These are phyloP conservation scores for Leuciscus waleckii DNA, from an alignment of 2,797 vertebrate species.

Conservation along the genomic window DNA sequence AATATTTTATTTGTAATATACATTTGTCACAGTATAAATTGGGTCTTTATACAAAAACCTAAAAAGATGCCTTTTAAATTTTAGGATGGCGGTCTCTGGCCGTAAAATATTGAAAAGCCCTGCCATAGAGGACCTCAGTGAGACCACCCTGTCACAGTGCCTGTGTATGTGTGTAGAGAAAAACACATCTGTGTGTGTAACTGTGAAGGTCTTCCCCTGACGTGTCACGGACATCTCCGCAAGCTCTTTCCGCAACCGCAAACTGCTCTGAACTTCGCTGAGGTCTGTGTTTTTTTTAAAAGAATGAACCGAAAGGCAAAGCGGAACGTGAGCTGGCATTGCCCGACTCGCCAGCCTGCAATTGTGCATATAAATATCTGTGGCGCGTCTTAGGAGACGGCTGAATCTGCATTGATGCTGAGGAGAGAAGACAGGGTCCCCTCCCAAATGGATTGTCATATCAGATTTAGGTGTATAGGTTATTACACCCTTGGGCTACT, in stretches of 20 bases:
- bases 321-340: slow-evolving; percentile 75
- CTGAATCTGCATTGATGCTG: slow-evolving; percentile 76
- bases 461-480: slow-evolving; percentile 88
- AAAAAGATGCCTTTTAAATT: neutral
- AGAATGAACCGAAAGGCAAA: slow-evolving; percentile 80
- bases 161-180: slow-evolving; percentile 5
- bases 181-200: slow-evolving; percentile 1
- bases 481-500: slow-evolving; percentile 86
- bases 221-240: slow-evolving; percentile 11
- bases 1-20: neutral
- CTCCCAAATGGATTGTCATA: slow-evolving; percentile 85
- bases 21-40: neutral
- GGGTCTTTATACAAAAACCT: neutral
- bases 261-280: slow-evolving; percentile 68
- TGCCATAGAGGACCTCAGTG: neutral
- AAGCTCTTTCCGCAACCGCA: slow-evolving; percentile 64
- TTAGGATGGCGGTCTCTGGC: neutral
- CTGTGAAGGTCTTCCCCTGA: slow-evolving; percentile 32
- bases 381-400: slow-evolving; percentile 77
- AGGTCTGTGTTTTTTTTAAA: slow-evolving; percentile 72
- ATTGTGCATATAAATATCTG: slow-evolving; percentile 84
- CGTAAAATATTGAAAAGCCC: neutral
- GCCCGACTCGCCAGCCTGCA: slow-evolving; percentile 80
- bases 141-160: neutral
- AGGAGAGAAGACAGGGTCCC: slow-evolving; percentile 78